phyloP scores from a whole-genome alignment of 2,113 vertebrate genomes.

The Nyctibius bracteatus region DNA sequence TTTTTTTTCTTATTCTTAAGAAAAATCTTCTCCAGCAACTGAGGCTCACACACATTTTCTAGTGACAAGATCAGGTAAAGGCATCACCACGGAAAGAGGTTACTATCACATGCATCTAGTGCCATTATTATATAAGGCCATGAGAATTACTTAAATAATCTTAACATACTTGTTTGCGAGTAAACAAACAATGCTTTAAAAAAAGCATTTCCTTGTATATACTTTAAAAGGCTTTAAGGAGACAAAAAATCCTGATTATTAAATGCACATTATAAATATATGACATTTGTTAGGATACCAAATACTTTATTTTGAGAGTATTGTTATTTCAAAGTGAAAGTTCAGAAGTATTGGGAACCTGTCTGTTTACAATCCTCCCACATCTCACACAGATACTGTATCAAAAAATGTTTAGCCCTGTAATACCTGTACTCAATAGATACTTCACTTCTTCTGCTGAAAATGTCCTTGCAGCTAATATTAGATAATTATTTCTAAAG shows the following conservation, averaged over 20 bases:
- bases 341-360: not conserved
- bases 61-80: not conserved
- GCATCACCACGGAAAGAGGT: not conserved
- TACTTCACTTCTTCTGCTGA: not conserved
- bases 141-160: not conserved
- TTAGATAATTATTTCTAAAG: not conserved
- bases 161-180: not conserved
- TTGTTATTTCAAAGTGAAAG: not conserved
- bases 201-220: not conserved
- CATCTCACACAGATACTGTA: not conserved
- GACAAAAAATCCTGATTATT: not conserved
- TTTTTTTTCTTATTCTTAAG: not conserved
- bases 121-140: not conserved
- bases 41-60: not conserved
- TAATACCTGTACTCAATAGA: not conserved
- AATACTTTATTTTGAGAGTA: not conserved
- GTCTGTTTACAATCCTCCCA: not conserved
- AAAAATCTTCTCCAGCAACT: not conserved
- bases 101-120: not conserved
- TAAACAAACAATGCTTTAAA: too few relatives aligned
- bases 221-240: not conserved
- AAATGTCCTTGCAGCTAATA: not conserved
- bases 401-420: not conserved
- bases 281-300: not conserved
- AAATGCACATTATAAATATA: not conserved